Conservation (phyloP, 2,113 vertebrate species). For the Mobula birostris region DNA sequence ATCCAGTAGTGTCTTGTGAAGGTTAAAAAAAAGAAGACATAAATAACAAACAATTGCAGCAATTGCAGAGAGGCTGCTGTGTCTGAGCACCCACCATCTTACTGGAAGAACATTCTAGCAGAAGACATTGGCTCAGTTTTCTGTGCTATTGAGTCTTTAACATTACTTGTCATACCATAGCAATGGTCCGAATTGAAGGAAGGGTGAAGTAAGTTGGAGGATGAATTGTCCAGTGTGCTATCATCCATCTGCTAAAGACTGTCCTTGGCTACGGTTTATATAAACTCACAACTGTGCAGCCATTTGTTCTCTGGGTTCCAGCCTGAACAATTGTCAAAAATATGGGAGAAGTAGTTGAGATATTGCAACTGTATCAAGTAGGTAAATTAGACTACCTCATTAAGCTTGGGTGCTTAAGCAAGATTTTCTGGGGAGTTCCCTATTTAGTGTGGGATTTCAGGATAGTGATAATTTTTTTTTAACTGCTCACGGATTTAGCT, state of each 20-base stretch:
- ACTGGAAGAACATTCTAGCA: too few relatives aligned
- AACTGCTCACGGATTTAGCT: not conserved
- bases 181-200: not conserved
- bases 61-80: too few relatives aligned
- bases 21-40: too few relatives aligned
- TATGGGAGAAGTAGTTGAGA: not conserved
- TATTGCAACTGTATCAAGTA: not conserved
- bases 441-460: not conserved
- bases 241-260: not conserved
- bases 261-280: not conserved
- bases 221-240: not conserved
- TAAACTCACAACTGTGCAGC: not conserved
- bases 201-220: not conserved
- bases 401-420: not conserved
- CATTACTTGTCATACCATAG: not conserved
- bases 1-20: too few relatives aligned
- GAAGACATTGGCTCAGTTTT: not conserved
- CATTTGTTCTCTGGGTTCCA: not conserved
- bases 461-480: not conserved
- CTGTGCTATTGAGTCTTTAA: not conserved
- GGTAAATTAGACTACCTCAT: not conserved
- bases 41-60: too few relatives aligned
- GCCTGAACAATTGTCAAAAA: not conserved
- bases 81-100: too few relatives aligned
- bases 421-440: not conserved